Conservation (phyloP, 2,113 vertebrate genomes). For the Tragelaphus strepsiceros region DNA sequence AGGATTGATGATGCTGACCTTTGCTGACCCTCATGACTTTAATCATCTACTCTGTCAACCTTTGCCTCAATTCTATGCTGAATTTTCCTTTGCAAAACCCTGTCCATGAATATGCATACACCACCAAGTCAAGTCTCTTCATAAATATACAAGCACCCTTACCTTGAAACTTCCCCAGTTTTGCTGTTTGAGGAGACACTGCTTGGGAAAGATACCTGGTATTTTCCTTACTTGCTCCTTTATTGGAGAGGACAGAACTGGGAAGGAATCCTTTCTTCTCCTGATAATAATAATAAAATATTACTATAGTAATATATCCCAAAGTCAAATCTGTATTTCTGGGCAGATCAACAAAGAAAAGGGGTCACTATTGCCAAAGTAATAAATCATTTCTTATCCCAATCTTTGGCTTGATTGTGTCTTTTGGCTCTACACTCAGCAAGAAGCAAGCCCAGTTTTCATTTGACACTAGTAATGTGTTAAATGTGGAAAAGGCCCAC, state of each 20-base stretch:
- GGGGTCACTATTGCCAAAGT: neutral
- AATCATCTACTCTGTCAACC: neutral
- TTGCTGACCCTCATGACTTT: neutral
- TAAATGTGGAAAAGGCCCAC: neutral
- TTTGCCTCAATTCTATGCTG: neutral
- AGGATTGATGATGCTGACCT: neutral
- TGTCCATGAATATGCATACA: neutral
- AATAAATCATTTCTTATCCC: neutral
- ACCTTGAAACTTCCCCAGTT: neutral
- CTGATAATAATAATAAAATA: neutral
- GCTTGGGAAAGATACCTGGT: neutral
- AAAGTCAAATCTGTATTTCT: neutral
- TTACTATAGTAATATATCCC: neutral
- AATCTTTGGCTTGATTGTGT: neutral
- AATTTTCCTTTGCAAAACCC: neutral
- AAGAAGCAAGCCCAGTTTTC: neutral
- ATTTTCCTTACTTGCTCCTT: neutral
- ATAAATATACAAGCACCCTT: neutral
- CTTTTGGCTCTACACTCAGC: neutral
- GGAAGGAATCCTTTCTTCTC: neutral
- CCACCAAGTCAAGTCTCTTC: neutral
- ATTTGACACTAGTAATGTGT: neutral
- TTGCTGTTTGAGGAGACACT: neutral
- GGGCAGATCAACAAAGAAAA: neutral
- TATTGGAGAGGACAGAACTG: neutral